Conservation (phyloP, 2,113 vertebrate genomes). For the Oplegnathus fasciatus region DNA sequence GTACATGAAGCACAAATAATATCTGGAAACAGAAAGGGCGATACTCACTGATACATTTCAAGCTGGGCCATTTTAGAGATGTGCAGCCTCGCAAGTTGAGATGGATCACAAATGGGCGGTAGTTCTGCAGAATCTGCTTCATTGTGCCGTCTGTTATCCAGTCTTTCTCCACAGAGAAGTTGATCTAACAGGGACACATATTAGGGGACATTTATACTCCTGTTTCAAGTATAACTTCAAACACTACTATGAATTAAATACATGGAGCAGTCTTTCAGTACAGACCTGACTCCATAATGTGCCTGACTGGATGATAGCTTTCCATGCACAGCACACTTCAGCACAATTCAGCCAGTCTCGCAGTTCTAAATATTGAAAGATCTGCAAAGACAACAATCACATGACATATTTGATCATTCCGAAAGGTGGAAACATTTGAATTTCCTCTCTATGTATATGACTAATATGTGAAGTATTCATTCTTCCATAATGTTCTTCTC, state of each 20-base stretch:
- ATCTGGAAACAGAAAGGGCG: not conserved
- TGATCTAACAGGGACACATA: conserved; percentile 68
- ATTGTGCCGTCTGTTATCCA: conserved; percentile 70
- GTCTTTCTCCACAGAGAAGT: conserved; percentile 73
- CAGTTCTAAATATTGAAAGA: conserved; percentile 75
- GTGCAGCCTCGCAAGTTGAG: conserved; percentile 79
- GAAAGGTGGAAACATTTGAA: not conserved
- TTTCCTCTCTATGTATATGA: not conserved
- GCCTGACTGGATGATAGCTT: conserved; percentile 70
- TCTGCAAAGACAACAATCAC: conserved; percentile 55
- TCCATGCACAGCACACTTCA: conserved; percentile 78
- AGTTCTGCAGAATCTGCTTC: conserved; percentile 70
- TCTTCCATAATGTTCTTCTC: not conserved
- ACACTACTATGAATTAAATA: not conserved
- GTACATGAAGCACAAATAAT: not conserved
- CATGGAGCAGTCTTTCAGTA: not conserved
- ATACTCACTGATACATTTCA: conserved; percentile 78
- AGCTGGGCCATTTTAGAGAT: conserved; percentile 58
- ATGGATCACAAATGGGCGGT: conserved; percentile 72
- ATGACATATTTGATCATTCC: not conserved
- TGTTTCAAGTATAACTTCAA: not conserved
- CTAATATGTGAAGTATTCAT: not conserved
- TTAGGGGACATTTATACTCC: not conserved
- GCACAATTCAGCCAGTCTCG: conserved; percentile 78
- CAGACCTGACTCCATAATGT: conserved; percentile 80